These are phyloP conservation scores for Eilema sororculum DNA, from an alignment of 2,888 invertebrate genomes.

Conservation along the genomic window DNA sequence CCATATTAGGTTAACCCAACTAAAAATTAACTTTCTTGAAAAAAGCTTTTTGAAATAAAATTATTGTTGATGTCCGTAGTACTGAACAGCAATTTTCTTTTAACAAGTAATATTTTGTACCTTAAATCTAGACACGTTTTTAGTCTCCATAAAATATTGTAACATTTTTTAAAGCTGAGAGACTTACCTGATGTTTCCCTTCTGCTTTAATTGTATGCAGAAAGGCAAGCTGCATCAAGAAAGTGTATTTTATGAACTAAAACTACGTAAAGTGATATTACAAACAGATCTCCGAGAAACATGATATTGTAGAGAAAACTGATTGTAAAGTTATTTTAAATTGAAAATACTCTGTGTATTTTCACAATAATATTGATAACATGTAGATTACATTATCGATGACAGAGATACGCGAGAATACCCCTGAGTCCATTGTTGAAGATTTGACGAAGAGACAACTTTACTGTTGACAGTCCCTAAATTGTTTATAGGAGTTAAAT, in stretches of 20 bases:
- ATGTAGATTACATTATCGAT: conserved; percentile 45
- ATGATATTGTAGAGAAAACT: conserved; percentile 3
- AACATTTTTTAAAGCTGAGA: conserved; percentile 12
- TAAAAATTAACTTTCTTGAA: not conserved
- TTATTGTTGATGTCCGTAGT: not conserved
- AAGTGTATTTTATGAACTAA: not conserved
- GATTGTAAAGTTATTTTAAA: not conserved
- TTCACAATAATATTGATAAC: conserved; percentile 42
- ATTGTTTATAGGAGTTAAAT: conserved; percentile 16
- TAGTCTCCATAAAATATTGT: conserved; percentile 19
- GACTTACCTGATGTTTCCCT: conserved; percentile 6
- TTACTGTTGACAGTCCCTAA: conserved; percentile 27
- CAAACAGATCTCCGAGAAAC: conserved; percentile 2
- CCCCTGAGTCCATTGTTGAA: conserved; percentile 42
- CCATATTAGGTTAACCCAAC: too few relatives aligned
- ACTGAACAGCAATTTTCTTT: not conserved
- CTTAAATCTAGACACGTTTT: not conserved
- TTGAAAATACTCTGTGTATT: conserved; percentile 11
- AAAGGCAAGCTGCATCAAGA: conserved; percentile 1
- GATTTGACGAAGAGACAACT: conserved; percentile 40
- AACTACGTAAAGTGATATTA: conserved; percentile 12
- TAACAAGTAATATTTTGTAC: not conserved
- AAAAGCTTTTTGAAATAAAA: not conserved
- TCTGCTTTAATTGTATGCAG: not conserved
- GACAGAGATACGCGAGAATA: conserved; percentile 26